These are phyloP conservation scores for Intellagama lesueurii DNA, from an alignment of 2,797 vertebrate genomes.

Conservation along the genomic window DNA sequence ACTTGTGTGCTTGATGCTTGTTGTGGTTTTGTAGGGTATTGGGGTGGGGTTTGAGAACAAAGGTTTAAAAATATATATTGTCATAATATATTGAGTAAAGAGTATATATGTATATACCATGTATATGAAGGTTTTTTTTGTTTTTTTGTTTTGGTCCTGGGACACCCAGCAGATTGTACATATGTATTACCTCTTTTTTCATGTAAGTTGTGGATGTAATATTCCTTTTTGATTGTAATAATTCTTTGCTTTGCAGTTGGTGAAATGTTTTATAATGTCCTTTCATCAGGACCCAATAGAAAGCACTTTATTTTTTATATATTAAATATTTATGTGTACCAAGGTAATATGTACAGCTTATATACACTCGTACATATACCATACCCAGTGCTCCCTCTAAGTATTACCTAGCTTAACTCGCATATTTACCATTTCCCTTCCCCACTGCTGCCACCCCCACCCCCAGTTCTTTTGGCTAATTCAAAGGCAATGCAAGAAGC, in stretches of 20 bases:
- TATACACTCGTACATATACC: slow-evolving; percentile 51
- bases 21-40: slow-evolving; percentile 77
- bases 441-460: not conserved
- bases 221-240: slow-evolving; percentile 75
- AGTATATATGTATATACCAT: slow-evolving; percentile 84
- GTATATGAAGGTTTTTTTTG: slow-evolving; percentile 79
- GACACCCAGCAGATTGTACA: slow-evolving; percentile 79
- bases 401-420: slow-evolving; percentile 46
- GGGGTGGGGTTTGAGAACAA: slow-evolving; percentile 69
- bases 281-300: slow-evolving; percentile 85
- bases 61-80: slow-evolving; percentile 83
- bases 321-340: slow-evolving; percentile 85
- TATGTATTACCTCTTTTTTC: slow-evolving; percentile 74
- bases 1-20: slow-evolving; percentile 78
- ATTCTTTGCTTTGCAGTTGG: slow-evolving; percentile 78
- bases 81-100: slow-evolving; percentile 85
- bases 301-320: slow-evolving; percentile 98
- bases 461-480: slow-evolving; percentile 15
- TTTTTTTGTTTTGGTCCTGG: slow-evolving; percentile 66
- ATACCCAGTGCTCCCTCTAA: slow-evolving; percentile 28
- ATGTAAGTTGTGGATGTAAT: slow-evolving; percentile 81
- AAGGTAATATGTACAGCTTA: slow-evolving; percentile 70
- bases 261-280: slow-evolving; percentile 86
- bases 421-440: slow-evolving; percentile 1
- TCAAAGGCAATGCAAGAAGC: not conserved